Evolutionary conservation across 1,140 invertebrate species (phyloP).

Genomic region (Globodera ellingtonae): DNA sequence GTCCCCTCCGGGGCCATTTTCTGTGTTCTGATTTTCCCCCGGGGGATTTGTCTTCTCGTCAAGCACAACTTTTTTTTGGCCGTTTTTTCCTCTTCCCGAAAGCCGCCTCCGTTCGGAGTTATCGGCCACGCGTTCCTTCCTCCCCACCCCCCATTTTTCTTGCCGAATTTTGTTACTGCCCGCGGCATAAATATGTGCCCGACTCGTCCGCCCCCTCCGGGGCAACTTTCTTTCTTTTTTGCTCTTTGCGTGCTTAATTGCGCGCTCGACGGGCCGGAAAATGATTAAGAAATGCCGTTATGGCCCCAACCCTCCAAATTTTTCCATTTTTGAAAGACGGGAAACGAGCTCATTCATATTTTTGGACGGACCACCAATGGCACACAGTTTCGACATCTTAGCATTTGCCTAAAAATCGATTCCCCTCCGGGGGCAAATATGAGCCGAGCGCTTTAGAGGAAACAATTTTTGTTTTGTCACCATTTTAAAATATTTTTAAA

Average conservation of each 20-base stretch:
- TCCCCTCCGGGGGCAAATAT: too few relatives aligned
- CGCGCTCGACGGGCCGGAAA: background rate
- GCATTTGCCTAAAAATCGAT: too few relatives aligned
- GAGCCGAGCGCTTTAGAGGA: background rate
- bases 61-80: too few relatives aligned
- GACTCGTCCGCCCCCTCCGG: background rate
- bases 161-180: background rate
- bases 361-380: too few relatives aligned
- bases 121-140: background rate
- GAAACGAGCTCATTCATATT: background rate
- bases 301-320: constrained; percentile 3
- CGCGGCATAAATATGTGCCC: background rate
- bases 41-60: background rate
- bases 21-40: background rate
- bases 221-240: background rate
- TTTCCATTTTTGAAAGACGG: constrained; percentile 9
- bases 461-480: background rate
- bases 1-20: too few relatives aligned
- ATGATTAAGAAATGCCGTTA: constrained; percentile 8
- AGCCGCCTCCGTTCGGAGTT: background rate
- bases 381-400: too few relatives aligned
- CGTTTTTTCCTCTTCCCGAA: too few relatives aligned
- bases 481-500: background rate
- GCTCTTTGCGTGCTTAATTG: constrained; percentile 11
- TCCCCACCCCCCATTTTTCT: background rate